Percentiles rank a stretch among this genome's conserved stretches.
phyloP scores from a whole-genome alignment of 1,140 invertebrate species.

The Himalopsyche phryganea region DNA sequence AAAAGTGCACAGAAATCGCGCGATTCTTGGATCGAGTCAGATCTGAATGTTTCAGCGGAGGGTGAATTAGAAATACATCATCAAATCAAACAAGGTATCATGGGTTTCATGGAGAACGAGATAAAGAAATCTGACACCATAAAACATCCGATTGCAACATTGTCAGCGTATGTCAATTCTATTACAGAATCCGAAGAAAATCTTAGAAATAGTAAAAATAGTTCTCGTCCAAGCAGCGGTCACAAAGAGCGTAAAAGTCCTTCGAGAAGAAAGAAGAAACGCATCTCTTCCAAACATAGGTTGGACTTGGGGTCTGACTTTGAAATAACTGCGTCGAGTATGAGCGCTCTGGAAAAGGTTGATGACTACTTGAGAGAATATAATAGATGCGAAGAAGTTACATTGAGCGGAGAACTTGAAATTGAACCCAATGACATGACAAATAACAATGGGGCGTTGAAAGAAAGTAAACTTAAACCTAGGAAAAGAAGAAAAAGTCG shows the following conservation, averaged over 20 bases:
- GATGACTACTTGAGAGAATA: conserved; percentile 53
- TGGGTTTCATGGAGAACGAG: conserved; percentile 58
- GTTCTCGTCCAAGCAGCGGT: conserved; percentile 46
- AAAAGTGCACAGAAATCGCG: conserved; percentile 37
- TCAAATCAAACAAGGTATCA: conserved; percentile 57
- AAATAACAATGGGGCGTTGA: conserved; percentile 47
- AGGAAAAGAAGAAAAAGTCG: conserved; percentile 45
- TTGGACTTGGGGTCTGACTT: conserved; percentile 50
- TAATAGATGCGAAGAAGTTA: conserved; percentile 51
- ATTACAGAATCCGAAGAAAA: conserved; percentile 48
- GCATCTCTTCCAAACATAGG: conserved; percentile 48
- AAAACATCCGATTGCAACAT: conserved; percentile 49
- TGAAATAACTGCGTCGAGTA: conserved; percentile 50
- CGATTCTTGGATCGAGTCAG: conserved; percentile 49
- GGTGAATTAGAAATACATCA: conserved; percentile 53
- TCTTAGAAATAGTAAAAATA: conserved; percentile 42
- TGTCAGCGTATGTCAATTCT: conserved; percentile 46
- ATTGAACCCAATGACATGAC: conserved; percentile 49
- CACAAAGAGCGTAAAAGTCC: conserved; percentile 51
- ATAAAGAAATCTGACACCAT: conserved; percentile 50
- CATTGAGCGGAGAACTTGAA: conserved; percentile 50
- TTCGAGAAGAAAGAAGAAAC: conserved; percentile 50
- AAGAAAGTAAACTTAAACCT: conserved; percentile 45
- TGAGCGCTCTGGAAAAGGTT: conserved; percentile 52
- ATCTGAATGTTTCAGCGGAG: conserved; percentile 52